Evolutionary conservation across 1,140 invertebrate species (phyloP).

Genomic region (Teleogryllus occipitalis): DNA sequence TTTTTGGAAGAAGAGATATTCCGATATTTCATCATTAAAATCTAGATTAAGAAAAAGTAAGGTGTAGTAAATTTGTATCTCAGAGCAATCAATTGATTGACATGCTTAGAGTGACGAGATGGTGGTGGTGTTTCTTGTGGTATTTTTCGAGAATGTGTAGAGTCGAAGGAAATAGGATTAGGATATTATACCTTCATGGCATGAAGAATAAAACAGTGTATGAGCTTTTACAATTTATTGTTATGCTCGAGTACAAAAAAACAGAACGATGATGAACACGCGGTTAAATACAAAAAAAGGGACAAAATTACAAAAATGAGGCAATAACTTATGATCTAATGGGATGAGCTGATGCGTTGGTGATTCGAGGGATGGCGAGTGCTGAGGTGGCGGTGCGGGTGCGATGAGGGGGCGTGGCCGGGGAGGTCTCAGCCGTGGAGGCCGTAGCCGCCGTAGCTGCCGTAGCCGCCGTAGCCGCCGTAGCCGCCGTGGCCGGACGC

Average conservation of each 20-base stretch:
- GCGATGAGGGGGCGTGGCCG: not conserved
- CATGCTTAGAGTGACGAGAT: too few relatives aligned
- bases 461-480: not conserved
- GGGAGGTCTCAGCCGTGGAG: not conserved
- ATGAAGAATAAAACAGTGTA: not conserved
- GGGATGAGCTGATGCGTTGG: not conserved
- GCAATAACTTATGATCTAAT: conserved; percentile 1
- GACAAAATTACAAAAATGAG: not conserved
- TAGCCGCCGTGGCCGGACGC: not conserved
- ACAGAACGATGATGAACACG: conserved; percentile 3
- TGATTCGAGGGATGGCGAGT: not conserved
- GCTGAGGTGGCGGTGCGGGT: not conserved
- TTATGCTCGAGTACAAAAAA: not conserved
- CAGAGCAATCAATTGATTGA: too few relatives aligned
- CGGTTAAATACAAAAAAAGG: not conserved
- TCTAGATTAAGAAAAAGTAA: too few relatives aligned
- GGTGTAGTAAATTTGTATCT: too few relatives aligned
- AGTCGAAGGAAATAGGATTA: too few relatives aligned
- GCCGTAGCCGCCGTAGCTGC: not conserved
- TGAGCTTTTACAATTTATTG: not conserved
- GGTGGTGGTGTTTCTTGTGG: too few relatives aligned
- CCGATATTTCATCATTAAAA: too few relatives aligned
- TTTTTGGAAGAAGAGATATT: too few relatives aligned
- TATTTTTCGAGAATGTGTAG: too few relatives aligned
- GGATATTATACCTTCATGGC: too few relatives aligned